These are phyloP conservation scores for Tachysurus vachellii DNA, from an alignment of 2,113 vertebrate species.

Conservation along the genomic window DNA sequence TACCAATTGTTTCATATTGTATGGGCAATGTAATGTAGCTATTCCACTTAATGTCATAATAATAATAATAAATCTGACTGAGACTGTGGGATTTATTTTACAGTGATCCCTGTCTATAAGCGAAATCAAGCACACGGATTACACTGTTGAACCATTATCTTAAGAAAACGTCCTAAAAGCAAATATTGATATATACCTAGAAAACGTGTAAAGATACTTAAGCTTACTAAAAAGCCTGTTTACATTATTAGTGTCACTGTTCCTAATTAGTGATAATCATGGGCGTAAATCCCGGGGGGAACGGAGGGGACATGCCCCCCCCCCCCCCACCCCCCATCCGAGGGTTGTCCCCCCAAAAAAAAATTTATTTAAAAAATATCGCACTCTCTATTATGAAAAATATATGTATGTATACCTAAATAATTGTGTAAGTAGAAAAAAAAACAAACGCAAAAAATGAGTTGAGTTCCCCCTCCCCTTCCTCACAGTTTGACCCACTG, in stretches of 20 bases:
- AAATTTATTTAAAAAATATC: too few species aligned
- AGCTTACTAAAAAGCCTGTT: not conserved
- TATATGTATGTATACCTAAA: too few species aligned
- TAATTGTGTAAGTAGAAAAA: too few species aligned
- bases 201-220: not conserved
- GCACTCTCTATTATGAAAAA: too few species aligned
- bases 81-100: not conserved
- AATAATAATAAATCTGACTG: not conserved
- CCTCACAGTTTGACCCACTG: too few species aligned
- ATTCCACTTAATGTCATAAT: not conserved
- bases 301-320: too few species aligned
- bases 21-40: not conserved
- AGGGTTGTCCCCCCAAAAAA: too few species aligned
- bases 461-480: too few species aligned
- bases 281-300: too few species aligned
- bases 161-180: not conserved
- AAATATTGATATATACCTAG: not conserved
- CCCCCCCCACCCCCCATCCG: too few species aligned
- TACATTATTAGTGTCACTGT: not conserved
- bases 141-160: not conserved
- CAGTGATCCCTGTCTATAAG: not conserved
- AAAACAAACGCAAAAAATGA: too few species aligned
- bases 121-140: not conserved
- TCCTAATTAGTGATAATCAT: too few species aligned
- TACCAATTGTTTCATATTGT: not conserved